These are phyloP conservation scores for Peromyscus aztecus DNA, from an alignment of 2,797 vertebrate genomes.

Conservation along the genomic window DNA sequence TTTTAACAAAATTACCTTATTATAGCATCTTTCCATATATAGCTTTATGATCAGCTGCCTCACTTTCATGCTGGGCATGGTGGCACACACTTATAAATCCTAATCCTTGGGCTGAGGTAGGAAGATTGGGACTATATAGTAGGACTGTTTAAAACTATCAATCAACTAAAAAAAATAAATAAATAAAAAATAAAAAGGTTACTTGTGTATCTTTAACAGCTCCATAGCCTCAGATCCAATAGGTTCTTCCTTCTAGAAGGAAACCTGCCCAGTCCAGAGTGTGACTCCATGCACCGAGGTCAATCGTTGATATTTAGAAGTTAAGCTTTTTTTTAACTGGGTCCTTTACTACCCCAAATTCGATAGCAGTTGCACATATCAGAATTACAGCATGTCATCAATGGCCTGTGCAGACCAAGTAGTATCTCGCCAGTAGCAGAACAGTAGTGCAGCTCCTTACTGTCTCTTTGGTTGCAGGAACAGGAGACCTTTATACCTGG, in stretches of 20 bases:
- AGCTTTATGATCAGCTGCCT: background rate
- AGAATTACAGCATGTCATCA: background rate
- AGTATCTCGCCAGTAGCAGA: background rate
- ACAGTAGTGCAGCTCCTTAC: background rate
- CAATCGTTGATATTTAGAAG: background rate
- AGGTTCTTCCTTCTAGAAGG: background rate
- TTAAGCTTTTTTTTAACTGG: too few relatives aligned
- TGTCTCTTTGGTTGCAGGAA: constrained; percentile 86
- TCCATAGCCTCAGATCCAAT: background rate
- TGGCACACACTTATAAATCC: background rate
- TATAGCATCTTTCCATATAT: background rate
- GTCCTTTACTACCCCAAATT: background rate
- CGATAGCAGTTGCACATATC: background rate
- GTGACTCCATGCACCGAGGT: background rate
- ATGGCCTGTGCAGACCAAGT: background rate
- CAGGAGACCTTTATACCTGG: constrained; percentile 96
- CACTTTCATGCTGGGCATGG: background rate
- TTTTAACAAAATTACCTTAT: background rate
- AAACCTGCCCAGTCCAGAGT: background rate
- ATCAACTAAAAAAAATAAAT: too few relatives aligned
- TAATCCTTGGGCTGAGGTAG: background rate
- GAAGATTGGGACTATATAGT: background rate
- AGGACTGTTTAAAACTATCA: background rate
- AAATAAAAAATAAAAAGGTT: background rate
- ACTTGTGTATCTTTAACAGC: background rate